Conservation (phyloP, 2,797 vertebrate species). For the Sebastes wilsoni region DNA sequence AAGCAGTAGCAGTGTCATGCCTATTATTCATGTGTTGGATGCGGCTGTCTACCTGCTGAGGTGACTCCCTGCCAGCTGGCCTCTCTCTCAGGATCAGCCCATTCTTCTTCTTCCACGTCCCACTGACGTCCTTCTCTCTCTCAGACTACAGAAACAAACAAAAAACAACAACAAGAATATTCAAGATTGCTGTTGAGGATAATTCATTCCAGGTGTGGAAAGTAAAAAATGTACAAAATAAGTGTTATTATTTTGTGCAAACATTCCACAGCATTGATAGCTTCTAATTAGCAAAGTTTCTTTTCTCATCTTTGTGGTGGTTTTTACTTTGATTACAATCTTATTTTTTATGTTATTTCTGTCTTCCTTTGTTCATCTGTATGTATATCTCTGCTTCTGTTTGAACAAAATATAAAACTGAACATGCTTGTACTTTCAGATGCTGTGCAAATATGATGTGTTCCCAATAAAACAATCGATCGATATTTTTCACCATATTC, state of each 20-base stretch:
- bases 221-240: background rate
- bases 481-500: no score
- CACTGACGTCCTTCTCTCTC: constrained; percentile 63
- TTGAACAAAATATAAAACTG: background rate
- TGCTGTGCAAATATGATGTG: background rate
- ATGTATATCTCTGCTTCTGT: background rate
- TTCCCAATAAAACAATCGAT: background rate
- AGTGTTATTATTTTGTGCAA: background rate
- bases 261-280: background rate
- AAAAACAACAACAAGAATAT: background rate
- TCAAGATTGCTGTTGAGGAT: background rate
- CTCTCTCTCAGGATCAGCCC: constrained; percentile 79
- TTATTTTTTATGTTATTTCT: background rate
- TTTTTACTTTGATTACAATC: background rate
- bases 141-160: constrained; percentile 55
- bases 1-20: constrained; percentile 1
- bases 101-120: constrained; percentile 77
- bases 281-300: background rate
- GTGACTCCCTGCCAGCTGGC: constrained; percentile 82
- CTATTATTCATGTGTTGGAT: constrained; percentile 37
- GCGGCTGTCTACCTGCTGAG: constrained; percentile 71
- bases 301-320: background rate
- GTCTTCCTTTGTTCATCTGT: background rate
- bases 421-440: background rate
- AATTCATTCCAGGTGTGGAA: background rate